A percentile compares a stretch with the other conserved stretches of the same genome.
Evolutionary conservation across 2,888 invertebrate genomes (phyloP).

Genomic region (Carpatolechia fugitivella): DNA sequence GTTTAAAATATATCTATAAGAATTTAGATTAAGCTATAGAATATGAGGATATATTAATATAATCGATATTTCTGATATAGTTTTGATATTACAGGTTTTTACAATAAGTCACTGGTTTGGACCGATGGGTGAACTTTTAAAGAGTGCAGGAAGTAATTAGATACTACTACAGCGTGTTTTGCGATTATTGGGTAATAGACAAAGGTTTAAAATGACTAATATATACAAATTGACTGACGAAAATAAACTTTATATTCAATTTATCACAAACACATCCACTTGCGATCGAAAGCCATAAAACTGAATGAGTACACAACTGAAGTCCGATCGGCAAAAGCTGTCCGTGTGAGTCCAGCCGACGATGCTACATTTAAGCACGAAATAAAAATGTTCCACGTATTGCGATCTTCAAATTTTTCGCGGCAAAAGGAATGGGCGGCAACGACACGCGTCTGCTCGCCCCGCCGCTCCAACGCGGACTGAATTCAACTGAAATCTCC

Average conservation of each 20-base stretch:
- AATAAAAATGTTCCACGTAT: constrained; percentile 43
- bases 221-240: constrained; percentile 38
- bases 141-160: constrained; percentile 26
- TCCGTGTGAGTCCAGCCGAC: constrained; percentile 23
- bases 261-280: constrained; percentile 50
- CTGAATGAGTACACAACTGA: constrained; percentile 13
- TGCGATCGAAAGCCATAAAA: constrained; percentile 31
- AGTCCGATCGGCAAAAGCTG: constrained; percentile 22
- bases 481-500: constrained; percentile 64
- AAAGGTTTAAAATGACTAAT: constrained; percentile 32
- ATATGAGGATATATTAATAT: constrained; percentile 25
- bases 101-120: constrained; percentile 67
- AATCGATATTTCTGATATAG: constrained; percentile 24
- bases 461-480: constrained; percentile 70
- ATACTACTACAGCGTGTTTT: constrained; percentile 27
- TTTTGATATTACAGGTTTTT: constrained; percentile 52
- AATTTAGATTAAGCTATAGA: constrained; percentile 35
- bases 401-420: constrained; percentile 42
- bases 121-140: constrained; percentile 47
- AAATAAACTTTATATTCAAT: constrained; percentile 56
- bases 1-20: neutral
- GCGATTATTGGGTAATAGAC: constrained; percentile 26
- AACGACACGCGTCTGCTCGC: constrained; percentile 49
- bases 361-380: constrained; percentile 25
- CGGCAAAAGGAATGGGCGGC: constrained; percentile 35